Evolutionary conservation across 2,797 vertebrate species (phyloP).

Genomic region (Myoxocephalus aenaeus): DNA sequence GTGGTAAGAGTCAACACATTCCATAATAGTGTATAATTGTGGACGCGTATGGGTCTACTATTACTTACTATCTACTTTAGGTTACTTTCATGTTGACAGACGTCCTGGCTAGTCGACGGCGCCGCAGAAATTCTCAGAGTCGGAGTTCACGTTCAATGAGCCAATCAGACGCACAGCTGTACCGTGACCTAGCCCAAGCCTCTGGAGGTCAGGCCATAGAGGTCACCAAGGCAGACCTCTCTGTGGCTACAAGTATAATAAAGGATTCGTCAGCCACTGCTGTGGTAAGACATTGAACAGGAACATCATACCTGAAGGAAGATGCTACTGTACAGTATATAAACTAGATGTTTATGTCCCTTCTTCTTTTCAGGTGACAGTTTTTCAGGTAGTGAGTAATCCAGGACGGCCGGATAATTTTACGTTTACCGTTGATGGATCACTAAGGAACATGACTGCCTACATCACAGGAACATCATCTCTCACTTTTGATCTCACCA

Average conservation of each 20-base stretch:
- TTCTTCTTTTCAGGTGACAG: constrained; percentile 71
- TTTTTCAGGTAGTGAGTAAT: constrained; percentile 70
- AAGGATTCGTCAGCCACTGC: constrained; percentile 60
- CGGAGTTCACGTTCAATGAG: not conserved
- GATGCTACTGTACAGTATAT: not conserved
- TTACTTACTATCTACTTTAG: too few relatives aligned
- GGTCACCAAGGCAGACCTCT: constrained; percentile 67
- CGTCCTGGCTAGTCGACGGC: not conserved
- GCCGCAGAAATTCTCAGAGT: not conserved
- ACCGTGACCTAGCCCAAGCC: constrained; percentile 71
- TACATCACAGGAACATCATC: constrained; percentile 75
- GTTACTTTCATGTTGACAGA: constrained; percentile 79
- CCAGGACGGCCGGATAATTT: constrained; percentile 64
- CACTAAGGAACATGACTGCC: constrained; percentile 63
- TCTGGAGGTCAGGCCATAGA: constrained; percentile 80
- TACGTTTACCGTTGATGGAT: constrained; percentile 70
- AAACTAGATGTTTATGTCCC: not conserved
- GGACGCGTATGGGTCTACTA: not conserved
- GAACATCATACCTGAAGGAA: not conserved
- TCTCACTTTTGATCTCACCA: constrained; percentile 71
- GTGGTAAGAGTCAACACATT: constrained; percentile 59
- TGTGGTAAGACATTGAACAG: constrained; percentile 55
- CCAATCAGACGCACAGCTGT: constrained; percentile 52
- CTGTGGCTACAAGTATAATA: constrained; percentile 67
- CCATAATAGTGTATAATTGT: not conserved